Evolutionary conservation across 2,797 vertebrate genomes (phyloP), one percentile per base, ranked within the genome.

Genomic region (Pseudotriccus pelzelni): DNA sequence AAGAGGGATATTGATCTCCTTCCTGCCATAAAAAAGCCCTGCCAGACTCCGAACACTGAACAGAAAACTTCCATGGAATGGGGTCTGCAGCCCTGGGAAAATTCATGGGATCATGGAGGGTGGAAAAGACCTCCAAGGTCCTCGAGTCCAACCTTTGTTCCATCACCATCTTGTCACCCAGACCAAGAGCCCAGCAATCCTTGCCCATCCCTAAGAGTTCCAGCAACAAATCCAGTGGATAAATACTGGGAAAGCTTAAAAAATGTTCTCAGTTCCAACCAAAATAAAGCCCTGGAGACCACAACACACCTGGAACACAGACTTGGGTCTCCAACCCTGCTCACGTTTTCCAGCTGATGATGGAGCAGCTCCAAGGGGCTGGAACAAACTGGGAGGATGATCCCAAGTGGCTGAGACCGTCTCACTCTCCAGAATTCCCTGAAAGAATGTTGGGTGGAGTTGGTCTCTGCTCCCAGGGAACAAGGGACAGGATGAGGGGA

Each of bases 21-120:
- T 78, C 73, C 69, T 60, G 82, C 56, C 49, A 47, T 24, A 41
- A 59, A 62, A 37, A 64, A 55, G 21, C 16, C 87, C 89, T 28
- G 49, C 9, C 9, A 58, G 75, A 28, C 23, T 21, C 75, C 1
- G 10, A 16, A 30, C 4, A 27, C 3, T 0, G 2, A 27, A 50
- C 8, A 32, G 66, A 15, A 64, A 32, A 24, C n/a, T 50, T 37
- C 12, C 43, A 13, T 0, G 58, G 32, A 6, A 9, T 2, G 36
- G 36, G 56, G 30, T 9, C 4, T 9, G 53, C 53, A 13, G 53
- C 46, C 30, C 27, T 36, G 4, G 53, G 13, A n/a, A 7, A 19
- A 17, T 3, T 12, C 14, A 44, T 14, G n/a, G 56, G 17, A 14
- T 4, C 10, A 5, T 8, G 27, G 2, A 14, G 16, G 28, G 1